Evolutionary conservation across 1,140 invertebrate genomes (phyloP).

Genomic region (Nephila pilipes): DNA sequence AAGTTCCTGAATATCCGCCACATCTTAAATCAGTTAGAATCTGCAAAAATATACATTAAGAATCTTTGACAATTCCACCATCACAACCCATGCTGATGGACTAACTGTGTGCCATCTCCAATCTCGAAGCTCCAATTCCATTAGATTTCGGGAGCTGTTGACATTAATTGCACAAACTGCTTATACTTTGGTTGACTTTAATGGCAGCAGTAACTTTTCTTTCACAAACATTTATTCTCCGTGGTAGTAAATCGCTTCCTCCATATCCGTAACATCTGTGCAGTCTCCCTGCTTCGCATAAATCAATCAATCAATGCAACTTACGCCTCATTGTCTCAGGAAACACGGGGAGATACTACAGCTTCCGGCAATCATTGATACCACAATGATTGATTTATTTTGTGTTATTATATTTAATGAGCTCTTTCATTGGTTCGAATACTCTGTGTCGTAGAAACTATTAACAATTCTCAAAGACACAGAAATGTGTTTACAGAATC

Average conservation of each 20-base stretch:
- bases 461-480: neutral
- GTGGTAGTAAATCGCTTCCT: neutral
- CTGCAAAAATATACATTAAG: too few species aligned
- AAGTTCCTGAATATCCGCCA: too few species aligned
- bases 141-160: neutral
- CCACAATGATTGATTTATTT: neutral
- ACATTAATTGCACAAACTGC: conserved; percentile 15
- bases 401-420: neutral
- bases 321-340: neutral
- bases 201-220: neutral
- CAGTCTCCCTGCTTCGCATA: neutral
- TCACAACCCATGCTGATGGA: too few species aligned
- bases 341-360: too few species aligned
- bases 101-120: too few species aligned
- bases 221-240: conserved; percentile 15
- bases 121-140: too few species aligned
- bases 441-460: neutral
- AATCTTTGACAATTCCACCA: too few species aligned
- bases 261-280: neutral
- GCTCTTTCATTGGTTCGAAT: too few species aligned
- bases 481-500: neutral
- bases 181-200: conserved; percentile 18
- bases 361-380: neutral
- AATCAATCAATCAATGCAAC: conserved; percentile 1
- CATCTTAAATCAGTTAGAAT: too few species aligned